Evolutionary conservation across 2,888 invertebrate species (phyloP), one percentile per base, ranked within the genome.

Genomic region (Cataglyphis rosenhaueri): DNA sequence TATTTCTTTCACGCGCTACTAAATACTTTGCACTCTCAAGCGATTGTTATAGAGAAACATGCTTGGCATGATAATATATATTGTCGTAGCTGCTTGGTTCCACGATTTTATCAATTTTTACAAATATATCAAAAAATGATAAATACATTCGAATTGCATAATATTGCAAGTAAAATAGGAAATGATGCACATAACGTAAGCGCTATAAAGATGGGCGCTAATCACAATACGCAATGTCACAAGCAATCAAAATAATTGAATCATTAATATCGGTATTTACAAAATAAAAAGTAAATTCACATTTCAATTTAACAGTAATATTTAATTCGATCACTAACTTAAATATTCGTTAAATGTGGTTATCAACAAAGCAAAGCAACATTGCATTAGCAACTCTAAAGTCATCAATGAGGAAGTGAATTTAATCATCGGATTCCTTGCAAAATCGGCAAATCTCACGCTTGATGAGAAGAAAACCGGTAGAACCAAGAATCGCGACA

Each of bases 91-190:
- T 88, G 71, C 87, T 91, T 91, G 91, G 87, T 91, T 90, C 89
- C 90, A 90, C 88, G 90, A 90, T 88, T 92, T 86, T 82, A 83
- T 78, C 86, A 91, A 90, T 90, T 90, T 93, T 91, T 89, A 71
- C 55, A 25, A 29, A 32, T 32, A 57, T 41, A 57, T 0, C 35
- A 10, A 10, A 8, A 57, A 41, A 3, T 8, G 15, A 41, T 15
- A 25, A 8, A 4, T 29, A 15, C 29, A 41, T 44, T 3, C 0
- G 15, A 75, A 15, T 21, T 65, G 1, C n/a, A 62, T 21, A 62
- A 41, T 78, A 81, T 86, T 84, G 48, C 48, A 64, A 73, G 78
- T 68, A 73, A 64, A 83, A 84, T 76, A 81, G 90, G 89, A 92
- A 91, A 91, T 90, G 88, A 87, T 89, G 88, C 82, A 74, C 83